Percentiles rank a stretch among this genome's conserved stretches.
Evolutionary conservation across 2,113 vertebrate genomes (phyloP).

Genomic region (Lophius piscatorius): DNA sequence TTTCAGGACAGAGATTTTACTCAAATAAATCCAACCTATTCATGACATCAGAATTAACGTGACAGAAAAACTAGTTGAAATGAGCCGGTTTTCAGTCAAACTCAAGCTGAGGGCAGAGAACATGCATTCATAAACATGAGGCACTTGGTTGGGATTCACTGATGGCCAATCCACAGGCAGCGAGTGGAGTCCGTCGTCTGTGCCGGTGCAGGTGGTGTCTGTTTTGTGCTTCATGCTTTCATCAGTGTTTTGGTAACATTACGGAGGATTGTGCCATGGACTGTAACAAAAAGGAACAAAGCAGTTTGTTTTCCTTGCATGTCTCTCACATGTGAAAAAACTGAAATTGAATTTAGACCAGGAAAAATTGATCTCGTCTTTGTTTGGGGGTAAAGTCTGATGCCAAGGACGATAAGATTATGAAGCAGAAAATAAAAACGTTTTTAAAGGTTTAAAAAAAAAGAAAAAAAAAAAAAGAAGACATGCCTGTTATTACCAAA

Average conservation of each 20-base stretch:
- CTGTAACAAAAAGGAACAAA: conserved; percentile 63
- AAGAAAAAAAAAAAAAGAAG: too few relatives aligned
- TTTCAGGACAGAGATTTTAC: not conserved
- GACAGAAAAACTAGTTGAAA: too few relatives aligned
- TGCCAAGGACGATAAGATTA: too few relatives aligned
- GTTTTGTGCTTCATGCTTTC: conserved; percentile 15
- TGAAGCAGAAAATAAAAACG: too few relatives aligned
- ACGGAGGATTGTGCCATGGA: conserved; percentile 73
- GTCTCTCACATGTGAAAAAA: not conserved
- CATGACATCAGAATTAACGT: not conserved
- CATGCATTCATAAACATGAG: conserved; percentile 48
- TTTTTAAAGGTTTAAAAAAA: too few relatives aligned
- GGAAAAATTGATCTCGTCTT: too few relatives aligned
- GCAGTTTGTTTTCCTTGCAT: not conserved
- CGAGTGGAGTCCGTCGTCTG: conserved; percentile 18
- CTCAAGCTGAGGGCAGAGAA: conserved; percentile 19
- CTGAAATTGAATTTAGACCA: too few relatives aligned
- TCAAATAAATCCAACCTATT: not conserved
- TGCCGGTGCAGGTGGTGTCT: conserved; percentile 5
- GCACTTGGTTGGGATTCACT: conserved; percentile 67
- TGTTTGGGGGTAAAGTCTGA: too few relatives aligned
- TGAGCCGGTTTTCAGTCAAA: not conserved
- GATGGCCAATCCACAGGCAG: conserved; percentile 37
- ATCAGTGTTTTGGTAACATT: conserved; percentile 80
- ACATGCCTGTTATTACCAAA: not conserved